These are phyloP conservation scores for Heliornis fulica DNA, from an alignment of 2,113 vertebrate species.

Conservation along the genomic window DNA sequence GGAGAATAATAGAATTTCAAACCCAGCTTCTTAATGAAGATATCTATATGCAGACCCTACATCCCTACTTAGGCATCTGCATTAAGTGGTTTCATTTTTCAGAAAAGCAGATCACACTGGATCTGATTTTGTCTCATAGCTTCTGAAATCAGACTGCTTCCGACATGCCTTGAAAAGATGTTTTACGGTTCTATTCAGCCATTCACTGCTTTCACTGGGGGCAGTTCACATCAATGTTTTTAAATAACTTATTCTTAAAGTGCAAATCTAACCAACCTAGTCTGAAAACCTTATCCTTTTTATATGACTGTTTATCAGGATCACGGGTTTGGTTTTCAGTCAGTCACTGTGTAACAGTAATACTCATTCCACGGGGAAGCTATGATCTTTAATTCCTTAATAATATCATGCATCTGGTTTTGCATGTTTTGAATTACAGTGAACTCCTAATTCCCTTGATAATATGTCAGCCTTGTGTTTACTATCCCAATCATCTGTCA, in stretches of 20 bases:
- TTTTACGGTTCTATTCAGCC: not conserved
- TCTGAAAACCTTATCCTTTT: not conserved
- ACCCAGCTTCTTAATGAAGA: not conserved
- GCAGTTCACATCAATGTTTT: not conserved
- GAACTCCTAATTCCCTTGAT: not conserved
- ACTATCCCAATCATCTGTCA: not conserved
- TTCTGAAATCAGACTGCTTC: not conserved
- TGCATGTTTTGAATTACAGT: not conserved
- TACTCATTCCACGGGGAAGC: not conserved
- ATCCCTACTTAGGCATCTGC: not conserved
- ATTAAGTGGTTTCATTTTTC: not conserved
- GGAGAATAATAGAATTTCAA: not conserved
- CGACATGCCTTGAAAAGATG: not conserved
- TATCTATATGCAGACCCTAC: not conserved
- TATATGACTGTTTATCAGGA: not conserved
- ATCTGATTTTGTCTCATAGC: not conserved
- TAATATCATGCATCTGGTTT: not conserved
- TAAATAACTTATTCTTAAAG: not conserved
- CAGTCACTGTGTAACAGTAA: not conserved
- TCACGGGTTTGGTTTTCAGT: not conserved
- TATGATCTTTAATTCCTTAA: not conserved
- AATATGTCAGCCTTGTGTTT: not conserved
- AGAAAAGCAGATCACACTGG: not conserved
- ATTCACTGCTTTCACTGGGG: not conserved
- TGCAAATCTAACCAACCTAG: not conserved